Base-by-base conservation (phyloP, 2,797 vertebrate genomes). In the Xerus rutilus region DNA sequence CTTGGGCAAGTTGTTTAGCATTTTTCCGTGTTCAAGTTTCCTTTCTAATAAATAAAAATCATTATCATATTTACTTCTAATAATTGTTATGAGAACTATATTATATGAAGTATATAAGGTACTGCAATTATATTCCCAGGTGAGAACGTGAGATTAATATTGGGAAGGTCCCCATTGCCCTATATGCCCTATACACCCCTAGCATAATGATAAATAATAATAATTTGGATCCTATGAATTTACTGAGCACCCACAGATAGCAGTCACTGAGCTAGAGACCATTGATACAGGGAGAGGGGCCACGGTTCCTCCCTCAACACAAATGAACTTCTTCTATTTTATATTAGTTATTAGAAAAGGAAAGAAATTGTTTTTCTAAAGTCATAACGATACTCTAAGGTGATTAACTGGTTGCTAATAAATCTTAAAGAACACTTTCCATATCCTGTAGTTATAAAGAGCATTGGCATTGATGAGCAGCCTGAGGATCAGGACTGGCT, bases 21-120 rank as follows among this genome's bases (percentile, higher is more conserved):
- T 81, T 81, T 81, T 92, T 86, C n/a, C 18, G 69, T 81, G 21
- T 85, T 14, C 79, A 72, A 81, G 47, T 85, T 85, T 88, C 54
- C 18, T 59, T 92, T 47, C 67, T 92, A 28, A 23, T 59, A 64
- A 77, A 62, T 82, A 54, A 57, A 93, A 69, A 72, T 43, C 57
- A 89, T 79, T 74, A 35, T 15, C 47, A 57, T 52, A 69, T 35
- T 30, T 86, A 43, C 18, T 67, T 45, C 43, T 74, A 74, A 94
- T 3, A 73, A 62, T 62, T 52, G 3, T 73, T n/a, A 32, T 3
- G 17, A 79, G 39, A 81, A 86, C n/a, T 54, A 54, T 81, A 39
- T 89, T 85, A 45, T 8, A 47, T 35, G 35, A 73, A 69, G 28
- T 18, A 64, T 7, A 20, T 13, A 73, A 73, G 62, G 57, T 21